phyloP scores from a whole-genome alignment of 2,113 vertebrate species.

The Pelecanus crispus region DNA sequence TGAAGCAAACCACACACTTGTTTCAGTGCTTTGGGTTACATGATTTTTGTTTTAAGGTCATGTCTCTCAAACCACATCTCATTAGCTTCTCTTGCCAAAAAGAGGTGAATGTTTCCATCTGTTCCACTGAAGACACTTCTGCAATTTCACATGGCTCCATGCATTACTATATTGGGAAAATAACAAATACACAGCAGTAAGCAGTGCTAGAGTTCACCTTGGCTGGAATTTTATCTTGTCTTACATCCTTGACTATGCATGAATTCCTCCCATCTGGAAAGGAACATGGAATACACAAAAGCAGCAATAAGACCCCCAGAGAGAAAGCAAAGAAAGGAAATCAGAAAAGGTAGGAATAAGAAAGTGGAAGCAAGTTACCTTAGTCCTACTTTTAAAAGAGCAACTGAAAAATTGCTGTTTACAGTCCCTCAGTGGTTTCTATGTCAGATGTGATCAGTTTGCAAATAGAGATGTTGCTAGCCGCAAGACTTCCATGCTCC shows the following conservation, averaged over 20 bases:
- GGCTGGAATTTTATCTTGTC: not conserved
- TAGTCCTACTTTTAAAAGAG: not conserved
- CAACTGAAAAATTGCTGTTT: not conserved
- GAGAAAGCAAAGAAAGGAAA: not conserved
- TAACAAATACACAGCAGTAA: not conserved
- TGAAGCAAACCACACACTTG: not conserved
- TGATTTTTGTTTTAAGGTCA: not conserved
- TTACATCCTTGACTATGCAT: not conserved
- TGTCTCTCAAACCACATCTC: not conserved
- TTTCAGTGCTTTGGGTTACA: not conserved
- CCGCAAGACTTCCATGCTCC: not conserved
- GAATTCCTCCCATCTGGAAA: not conserved
- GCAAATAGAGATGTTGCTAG: not conserved
- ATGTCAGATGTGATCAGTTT: slow-evolving; percentile 52
- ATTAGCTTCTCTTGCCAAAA: not conserved
- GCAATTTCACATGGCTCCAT: not conserved
- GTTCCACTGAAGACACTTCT: not conserved
- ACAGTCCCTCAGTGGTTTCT: slow-evolving; percentile 5
- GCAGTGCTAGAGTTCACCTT: not conserved
- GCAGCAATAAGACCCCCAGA: not conserved
- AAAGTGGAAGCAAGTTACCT: not conserved
- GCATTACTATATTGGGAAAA: not conserved
- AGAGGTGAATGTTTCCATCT: not conserved
- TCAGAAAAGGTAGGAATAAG: not conserved
- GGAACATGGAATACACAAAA: not conserved